Conservation (phyloP, 2,888 invertebrate genomes). For the Sphaeridia pumilis region DNA sequence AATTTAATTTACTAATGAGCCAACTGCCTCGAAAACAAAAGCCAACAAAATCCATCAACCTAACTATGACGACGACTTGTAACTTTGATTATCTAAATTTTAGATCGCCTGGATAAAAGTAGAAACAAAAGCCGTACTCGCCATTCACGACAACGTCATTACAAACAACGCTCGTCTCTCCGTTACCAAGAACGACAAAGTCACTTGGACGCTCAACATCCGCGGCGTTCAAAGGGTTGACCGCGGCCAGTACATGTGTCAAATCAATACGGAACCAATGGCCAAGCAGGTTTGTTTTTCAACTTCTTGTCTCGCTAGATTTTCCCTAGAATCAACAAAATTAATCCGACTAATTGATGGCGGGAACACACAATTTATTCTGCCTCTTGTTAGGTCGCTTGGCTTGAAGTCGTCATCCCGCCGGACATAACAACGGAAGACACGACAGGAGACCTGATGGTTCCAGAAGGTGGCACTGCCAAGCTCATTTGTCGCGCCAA, state of each 20-base stretch:
- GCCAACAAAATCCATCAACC: no score
- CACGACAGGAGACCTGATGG: constrained; percentile 86
- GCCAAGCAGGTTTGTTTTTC: constrained; percentile 67
- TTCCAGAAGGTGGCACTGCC: constrained; percentile 81
- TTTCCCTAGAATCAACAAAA: neutral
- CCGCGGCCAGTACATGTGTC: constrained; percentile 78
- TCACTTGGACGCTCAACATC: constrained; percentile 81
- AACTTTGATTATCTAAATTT: no score
- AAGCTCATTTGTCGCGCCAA: constrained; percentile 75
- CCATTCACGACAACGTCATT: constrained; percentile 86
- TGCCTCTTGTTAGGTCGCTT: constrained; percentile 55
- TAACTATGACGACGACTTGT: no score
- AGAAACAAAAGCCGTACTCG: constrained; percentile 64
- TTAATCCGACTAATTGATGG: neutral
- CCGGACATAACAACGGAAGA: constrained; percentile 82
- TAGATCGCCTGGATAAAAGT: constrained; percentile 95
- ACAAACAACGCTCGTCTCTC: constrained; percentile 79
- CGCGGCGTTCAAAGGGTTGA: constrained; percentile 73
- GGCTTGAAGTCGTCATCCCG: constrained; percentile 79
- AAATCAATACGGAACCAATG: constrained; percentile 89
- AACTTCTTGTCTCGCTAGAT: neutral
- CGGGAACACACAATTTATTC: neutral
- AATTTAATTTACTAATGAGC: no score
- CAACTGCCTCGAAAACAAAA: no score
- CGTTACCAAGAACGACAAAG: constrained; percentile 71